Conservation (phyloP, 2,888 invertebrate genomes). For the Andrena praecox region DNA sequence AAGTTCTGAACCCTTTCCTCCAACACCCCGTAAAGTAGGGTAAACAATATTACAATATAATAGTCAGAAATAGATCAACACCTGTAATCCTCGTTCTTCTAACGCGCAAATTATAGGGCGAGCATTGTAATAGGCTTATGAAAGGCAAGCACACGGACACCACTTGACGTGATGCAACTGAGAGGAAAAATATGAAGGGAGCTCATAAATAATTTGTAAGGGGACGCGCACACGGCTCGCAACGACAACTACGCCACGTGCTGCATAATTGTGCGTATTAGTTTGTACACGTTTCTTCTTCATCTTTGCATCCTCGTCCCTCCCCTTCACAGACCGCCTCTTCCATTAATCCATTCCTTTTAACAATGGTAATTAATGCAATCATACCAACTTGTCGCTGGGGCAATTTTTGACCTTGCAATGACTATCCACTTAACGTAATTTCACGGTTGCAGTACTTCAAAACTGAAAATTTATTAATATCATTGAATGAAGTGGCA, state of each 20-base stretch:
- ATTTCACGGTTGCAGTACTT: background rate
- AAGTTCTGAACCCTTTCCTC: too few relatives aligned
- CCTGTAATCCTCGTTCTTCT: background rate
- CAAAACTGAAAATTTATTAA: too few relatives aligned
- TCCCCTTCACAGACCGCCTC: background rate
- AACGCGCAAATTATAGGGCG: constrained; percentile 8
- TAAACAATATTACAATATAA: background rate
- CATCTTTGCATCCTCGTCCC: constrained; percentile 23
- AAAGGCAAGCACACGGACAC: constrained; percentile 4
- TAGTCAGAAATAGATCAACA: background rate
- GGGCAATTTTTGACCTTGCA: background rate
- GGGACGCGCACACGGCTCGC: constrained; percentile 73
- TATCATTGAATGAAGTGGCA: too few relatives aligned
- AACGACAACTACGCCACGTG: constrained; percentile 76
- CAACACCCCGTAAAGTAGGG: too few relatives aligned
- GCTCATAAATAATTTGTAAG: constrained; percentile 83
- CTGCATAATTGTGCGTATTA: constrained; percentile 79
- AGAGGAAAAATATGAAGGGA: constrained; percentile 79
- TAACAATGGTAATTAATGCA: constrained; percentile 10
- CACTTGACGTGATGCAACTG: constrained; percentile 39
- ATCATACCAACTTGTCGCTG: background rate
- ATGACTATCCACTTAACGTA: background rate
- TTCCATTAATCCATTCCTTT: constrained; percentile 5
- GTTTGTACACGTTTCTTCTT: constrained; percentile 65
- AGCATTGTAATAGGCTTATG: constrained; percentile 10